These are phyloP conservation scores for Polyodon spathula DNA, from an alignment of 2,113 vertebrate species.

Conservation along the genomic window DNA sequence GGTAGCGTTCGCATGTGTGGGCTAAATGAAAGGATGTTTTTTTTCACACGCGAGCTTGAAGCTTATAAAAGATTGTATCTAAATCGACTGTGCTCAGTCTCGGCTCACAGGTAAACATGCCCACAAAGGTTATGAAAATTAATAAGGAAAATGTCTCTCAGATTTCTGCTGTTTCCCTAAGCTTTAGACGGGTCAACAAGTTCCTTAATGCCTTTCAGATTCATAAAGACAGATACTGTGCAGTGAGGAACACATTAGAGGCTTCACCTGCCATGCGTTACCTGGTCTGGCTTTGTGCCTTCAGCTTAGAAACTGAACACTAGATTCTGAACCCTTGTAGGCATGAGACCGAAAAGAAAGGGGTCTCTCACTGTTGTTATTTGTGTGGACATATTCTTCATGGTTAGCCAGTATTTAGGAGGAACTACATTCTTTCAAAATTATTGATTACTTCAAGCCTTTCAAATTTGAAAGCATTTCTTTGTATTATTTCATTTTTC, in stretches of 20 bases:
- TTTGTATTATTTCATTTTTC: no score
- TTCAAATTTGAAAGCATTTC: no score
- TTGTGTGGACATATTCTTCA: not conserved
- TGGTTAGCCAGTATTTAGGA: no score
- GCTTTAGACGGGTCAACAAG: conserved; percentile 23
- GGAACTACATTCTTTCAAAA: no score
- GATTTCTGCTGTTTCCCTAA: conserved; percentile 28
- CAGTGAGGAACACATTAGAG: conserved; percentile 15
- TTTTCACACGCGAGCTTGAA: not conserved
- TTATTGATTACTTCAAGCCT: no score
- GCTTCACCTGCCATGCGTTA: conserved; percentile 23
- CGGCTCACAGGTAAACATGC: conserved; percentile 33
- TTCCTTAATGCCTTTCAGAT: conserved; percentile 27
- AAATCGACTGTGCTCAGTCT: conserved; percentile 31
- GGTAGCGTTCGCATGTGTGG: no score
- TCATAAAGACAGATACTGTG: conserved; percentile 17
- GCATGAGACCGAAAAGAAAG: conserved; percentile 8
- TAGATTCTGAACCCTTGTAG: conserved; percentile 19
- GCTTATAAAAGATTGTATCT: conserved; percentile 29
- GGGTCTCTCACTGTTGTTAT: not conserved
- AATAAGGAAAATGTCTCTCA: conserved; percentile 33
- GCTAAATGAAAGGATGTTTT: no score
- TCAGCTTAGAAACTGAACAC: conserved; percentile 24
- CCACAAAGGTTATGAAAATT: conserved; percentile 23
- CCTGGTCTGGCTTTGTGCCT: conserved; percentile 25